These are phyloP conservation scores for Parauchenoglanis punctatus DNA, from an alignment of 2,797 vertebrate genomes.

Conservation along the genomic window DNA sequence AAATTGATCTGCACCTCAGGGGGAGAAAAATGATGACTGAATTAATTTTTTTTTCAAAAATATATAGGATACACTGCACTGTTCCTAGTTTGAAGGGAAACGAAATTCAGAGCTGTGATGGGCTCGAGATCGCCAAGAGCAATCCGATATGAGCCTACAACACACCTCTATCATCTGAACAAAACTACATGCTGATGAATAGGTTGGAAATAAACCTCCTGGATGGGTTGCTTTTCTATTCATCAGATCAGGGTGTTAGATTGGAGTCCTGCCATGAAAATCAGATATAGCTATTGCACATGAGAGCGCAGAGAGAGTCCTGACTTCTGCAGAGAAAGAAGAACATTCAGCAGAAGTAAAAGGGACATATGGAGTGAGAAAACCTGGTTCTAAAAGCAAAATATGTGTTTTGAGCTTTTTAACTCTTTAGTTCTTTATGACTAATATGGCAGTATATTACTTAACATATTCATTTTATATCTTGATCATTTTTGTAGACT, in stretches of 20 bases:
- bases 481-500: not conserved
- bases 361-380: not conserved
- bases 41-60: slow-evolving; percentile 20
- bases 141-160: not conserved
- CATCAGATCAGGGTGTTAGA: slow-evolving; percentile 29
- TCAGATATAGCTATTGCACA: slow-evolving; percentile 10
- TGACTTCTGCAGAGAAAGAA: not conserved
- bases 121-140: slow-evolving; percentile 42
- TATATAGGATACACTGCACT: slow-evolving; percentile 66
- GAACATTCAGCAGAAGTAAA: not conserved
- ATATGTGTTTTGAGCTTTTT: not conserved
- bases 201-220: slow-evolving; percentile 57
- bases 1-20: slow-evolving; percentile 85
- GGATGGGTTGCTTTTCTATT: slow-evolving; percentile 22
- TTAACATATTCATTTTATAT: not conserved
- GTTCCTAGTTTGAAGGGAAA: slow-evolving; percentile 60
- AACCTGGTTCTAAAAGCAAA: not conserved
- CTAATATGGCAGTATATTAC: not conserved
- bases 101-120: slow-evolving; percentile 63
- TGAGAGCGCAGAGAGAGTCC: not conserved
- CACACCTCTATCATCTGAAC: slow-evolving; percentile 65
- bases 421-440: not conserved
- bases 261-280: not conserved
- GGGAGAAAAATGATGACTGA: slow-evolving; percentile 77
- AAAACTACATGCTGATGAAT: slow-evolving; percentile 74